phyloP scores from a whole-genome alignment of 2,113 vertebrate species.

The Brachyhypopomus gauderio region DNA sequence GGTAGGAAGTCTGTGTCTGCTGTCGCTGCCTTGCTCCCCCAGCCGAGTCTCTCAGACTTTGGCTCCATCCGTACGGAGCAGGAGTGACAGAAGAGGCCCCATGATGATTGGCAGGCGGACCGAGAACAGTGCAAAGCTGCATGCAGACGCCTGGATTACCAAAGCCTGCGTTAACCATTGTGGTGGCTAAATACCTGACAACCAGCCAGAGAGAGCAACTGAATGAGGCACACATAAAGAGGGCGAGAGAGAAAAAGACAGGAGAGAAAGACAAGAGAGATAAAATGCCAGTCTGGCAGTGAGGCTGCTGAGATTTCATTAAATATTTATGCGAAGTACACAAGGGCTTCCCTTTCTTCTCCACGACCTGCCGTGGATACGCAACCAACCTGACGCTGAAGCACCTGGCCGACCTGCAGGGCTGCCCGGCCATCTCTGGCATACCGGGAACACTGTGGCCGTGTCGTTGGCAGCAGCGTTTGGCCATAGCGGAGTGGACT shows the following conservation, averaged over 20 bases:
- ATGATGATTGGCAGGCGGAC: slow-evolving; percentile 43
- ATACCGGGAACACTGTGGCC: slow-evolving; percentile 20
- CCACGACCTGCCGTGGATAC: slow-evolving; percentile 57
- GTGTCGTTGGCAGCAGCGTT: background rate
- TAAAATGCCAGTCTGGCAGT: slow-evolving; percentile 51
- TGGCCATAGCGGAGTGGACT: background rate
- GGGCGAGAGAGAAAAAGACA: slow-evolving; percentile 39
- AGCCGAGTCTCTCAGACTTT: background rate
- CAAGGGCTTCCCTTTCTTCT: slow-evolving; percentile 57
- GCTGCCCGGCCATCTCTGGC: slow-evolving; percentile 56
- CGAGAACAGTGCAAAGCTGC: background rate
- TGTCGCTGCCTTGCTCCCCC: slow-evolving; percentile 30
- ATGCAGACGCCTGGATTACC: slow-evolving; percentile 25
- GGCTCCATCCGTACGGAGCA: slow-evolving; percentile 2
- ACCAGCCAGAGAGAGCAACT: slow-evolving; percentile 35
- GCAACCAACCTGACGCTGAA: slow-evolving; percentile 67
- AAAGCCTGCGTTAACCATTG: slow-evolving; percentile 34
- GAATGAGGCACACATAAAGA: slow-evolving; percentile 39
- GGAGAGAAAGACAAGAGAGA: slow-evolving; percentile 17
- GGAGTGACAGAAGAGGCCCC: background rate
- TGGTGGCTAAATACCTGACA: slow-evolving; percentile 55
- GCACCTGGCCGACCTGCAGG: slow-evolving; percentile 62
- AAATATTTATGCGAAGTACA: slow-evolving; percentile 65
- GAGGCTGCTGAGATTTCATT: slow-evolving; percentile 56
- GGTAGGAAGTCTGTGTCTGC: slow-evolving; percentile 20